phyloP scores from a whole-genome alignment of 2,113 vertebrate genomes.

The Colius striatus region DNA sequence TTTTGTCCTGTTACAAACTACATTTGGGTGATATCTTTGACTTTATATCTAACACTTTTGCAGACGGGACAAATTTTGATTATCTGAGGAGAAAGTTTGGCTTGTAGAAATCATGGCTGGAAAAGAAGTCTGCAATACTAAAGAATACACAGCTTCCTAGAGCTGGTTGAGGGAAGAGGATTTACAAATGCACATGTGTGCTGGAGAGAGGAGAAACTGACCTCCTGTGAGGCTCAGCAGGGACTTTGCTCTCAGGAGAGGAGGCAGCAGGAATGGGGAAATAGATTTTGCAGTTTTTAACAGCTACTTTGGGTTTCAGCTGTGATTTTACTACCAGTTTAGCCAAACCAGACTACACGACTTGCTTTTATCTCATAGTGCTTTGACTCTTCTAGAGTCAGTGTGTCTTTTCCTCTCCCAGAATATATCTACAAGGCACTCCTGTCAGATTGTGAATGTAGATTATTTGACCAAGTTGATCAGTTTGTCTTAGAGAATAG shows the following conservation, averaged over 20 bases:
- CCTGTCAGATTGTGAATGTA: neutral
- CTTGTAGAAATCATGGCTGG: neutral
- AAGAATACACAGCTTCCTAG: neutral
- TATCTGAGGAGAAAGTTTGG: neutral
- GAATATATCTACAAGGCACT: neutral
- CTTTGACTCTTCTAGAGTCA: neutral
- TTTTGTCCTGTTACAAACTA: neutral
- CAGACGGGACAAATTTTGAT: neutral
- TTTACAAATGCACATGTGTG: fast-evolving
- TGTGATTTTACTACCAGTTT: neutral
- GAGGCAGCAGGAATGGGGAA: neutral
- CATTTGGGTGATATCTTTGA: neutral
- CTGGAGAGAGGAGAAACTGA: neutral
- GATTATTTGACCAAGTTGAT: neutral
- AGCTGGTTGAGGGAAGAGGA: neutral
- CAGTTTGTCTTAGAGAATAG: neutral
- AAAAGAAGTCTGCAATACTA: neutral
- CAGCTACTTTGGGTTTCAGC: neutral
- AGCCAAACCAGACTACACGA: neutral
- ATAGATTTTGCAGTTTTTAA: neutral
- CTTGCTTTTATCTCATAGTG: neutral
- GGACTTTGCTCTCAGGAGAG: neutral
- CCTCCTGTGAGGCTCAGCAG: neutral
- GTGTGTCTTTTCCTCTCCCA: neutral
- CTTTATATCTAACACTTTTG: neutral